Evolutionary conservation across 2,888 invertebrate species (phyloP), one percentile per base, ranked within the genome.

Genomic region (Argyra leucocephala): DNA sequence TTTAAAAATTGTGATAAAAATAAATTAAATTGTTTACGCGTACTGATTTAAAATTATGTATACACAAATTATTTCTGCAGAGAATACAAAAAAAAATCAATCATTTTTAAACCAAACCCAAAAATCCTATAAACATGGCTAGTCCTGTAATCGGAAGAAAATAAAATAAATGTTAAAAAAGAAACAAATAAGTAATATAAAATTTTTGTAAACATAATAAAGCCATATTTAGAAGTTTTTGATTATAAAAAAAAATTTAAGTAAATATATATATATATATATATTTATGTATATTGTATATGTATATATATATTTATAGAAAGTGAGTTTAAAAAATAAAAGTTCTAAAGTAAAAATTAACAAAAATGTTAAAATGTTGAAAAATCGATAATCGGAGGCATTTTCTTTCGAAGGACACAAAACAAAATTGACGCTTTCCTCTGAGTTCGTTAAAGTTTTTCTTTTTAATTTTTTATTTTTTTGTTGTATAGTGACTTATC

Each of bases 391-490:
- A 48, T 18, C 48, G 48, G 48, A 48, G 48, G 18, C 48, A 48
- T 48, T 48, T 48, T 48, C 48, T 48, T 48, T 48, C 48, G 48
- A 48, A 48, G 48, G n/a, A 48, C 48, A 48, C n/a, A n/a, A n/a
- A n/a, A n/a, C n/a, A n/a, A n/a, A 18, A 48, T 48, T 48, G 48
- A 48, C 2, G 5, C 18, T 48, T 48, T 48, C 18, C 18, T 48
- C 48, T 48, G 6, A 6, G 48, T 48, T 48, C 15, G 48, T 48
- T 18, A 18, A 15, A 48, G 48, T 48, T 48, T 37, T 48, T 12
- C 18, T 2, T 48, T 15, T 48, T 48, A 48, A 48, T 18, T 48
- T 48, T 48, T 6, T 37, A 37, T 37, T 48, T 48, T 48, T 18
- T n/a, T 48, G 3, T 18, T 48, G 48, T n/a, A 48, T 6, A 31